Evolutionary conservation across 2,797 vertebrate genomes (phyloP), one percentile per base, ranked within the genome.

Genomic region (Jordanella pulchra): DNA sequence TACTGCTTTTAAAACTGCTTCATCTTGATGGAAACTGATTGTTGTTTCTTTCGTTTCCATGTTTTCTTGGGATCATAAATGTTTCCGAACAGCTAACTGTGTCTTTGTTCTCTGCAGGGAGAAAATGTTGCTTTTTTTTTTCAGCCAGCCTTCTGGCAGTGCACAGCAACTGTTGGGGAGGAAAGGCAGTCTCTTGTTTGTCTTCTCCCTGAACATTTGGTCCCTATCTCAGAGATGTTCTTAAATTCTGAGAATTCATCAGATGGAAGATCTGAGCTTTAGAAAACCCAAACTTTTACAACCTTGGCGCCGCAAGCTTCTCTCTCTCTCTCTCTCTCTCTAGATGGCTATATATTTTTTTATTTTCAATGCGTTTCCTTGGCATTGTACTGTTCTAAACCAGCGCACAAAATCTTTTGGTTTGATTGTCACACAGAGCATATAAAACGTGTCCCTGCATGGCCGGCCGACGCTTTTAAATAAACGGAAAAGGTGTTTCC

Each of bases 371-470:
- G 60, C 1, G 58, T 61, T 61, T 18, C 58, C 32, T 39, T 61
- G 35, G 58, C 23, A n/a, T 61, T 14, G 58, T 13, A 18, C 58
- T 61, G 35, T 61, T 42, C 64, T 39, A 7, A 58, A 67, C 39
- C 15, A 76, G 71, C 48, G 50, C 64, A 35, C 35, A 56, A 79
- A 66, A 9, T 3, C 15, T 67, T 75, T 66, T 65, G n/a, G 17
- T 35, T 42, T 56, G 23, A 32, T 60, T 7, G 51, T 11, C 72
- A 64, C 23, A 65, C 7, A 23, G 73, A 76, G 76, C 71, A 72
- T 79, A 66, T 21, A 63, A 58, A 58, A 74, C 76, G 80, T 77
- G 77, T 73, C 75, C 9, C 50, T 55, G 63, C 32, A 39, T 75
- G 64, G 65, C 23, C 42, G 35, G 35, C 23, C n/a, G 23, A 42